Conservation (phyloP, 2,888 invertebrate genomes). For the Xestia sexstrigata region DNA sequence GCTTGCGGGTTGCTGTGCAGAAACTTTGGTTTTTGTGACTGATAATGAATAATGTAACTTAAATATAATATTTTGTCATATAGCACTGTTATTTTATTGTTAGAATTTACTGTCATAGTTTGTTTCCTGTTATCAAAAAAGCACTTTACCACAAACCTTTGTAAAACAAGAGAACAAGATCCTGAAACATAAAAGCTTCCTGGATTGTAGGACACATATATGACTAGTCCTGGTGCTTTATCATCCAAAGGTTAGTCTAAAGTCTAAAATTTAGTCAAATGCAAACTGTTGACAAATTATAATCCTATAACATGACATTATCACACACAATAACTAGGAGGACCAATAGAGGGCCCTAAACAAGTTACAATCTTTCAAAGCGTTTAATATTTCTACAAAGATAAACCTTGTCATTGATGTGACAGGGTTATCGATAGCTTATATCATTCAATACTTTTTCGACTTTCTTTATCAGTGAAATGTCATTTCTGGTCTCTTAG, state of each 20-base stretch:
- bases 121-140: neutral
- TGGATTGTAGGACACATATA: neutral
- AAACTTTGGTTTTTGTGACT: constrained; percentile 83
- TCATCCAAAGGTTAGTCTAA: neutral
- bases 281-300: neutral
- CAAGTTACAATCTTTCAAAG: neutral
- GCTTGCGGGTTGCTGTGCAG: constrained; percentile 81
- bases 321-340: neutral
- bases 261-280: neutral
- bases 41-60: constrained; percentile 77
- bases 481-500: neutral
- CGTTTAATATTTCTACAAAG: neutral
- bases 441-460: neutral
- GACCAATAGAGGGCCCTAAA: neutral
- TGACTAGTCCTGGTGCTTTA: neutral
- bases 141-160: neutral
- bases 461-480: neutral
- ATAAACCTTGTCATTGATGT: neutral
- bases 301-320: neutral
- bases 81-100: constrained; percentile 67
- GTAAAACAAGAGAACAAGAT: neutral
- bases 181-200: neutral
- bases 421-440: neutral
- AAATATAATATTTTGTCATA: constrained; percentile 85
- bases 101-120: neutral